phyloP scores from a whole-genome alignment of 2,797 vertebrate species.

The Rousettus madagascariensis region DNA sequence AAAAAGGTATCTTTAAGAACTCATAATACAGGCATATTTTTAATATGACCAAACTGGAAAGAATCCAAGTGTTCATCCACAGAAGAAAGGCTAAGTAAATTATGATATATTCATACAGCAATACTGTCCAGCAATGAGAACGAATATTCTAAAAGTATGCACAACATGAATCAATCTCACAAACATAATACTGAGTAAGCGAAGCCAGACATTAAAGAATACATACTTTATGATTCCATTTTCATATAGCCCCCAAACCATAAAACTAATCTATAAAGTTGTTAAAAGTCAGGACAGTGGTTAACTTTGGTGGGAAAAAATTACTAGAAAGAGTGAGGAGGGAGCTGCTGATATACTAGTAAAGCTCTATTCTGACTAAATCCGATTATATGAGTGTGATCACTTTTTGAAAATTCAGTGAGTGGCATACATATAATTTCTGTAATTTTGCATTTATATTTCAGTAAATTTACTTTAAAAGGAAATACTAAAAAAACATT shows the following conservation, averaged over 20 bases:
- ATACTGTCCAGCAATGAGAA: background rate
- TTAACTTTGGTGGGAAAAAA: background rate
- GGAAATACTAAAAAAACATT: background rate
- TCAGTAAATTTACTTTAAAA: background rate
- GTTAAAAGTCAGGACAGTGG: background rate
- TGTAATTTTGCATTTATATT: background rate
- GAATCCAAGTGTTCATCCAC: background rate
- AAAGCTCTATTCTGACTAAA: slow-evolving; percentile 14
- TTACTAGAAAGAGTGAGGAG: background rate
- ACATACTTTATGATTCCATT: background rate
- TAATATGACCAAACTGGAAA: background rate
- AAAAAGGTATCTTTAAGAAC: background rate
- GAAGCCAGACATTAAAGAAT: background rate
- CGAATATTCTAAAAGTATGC: background rate
- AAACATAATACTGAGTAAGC: background rate
- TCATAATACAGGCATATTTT: background rate
- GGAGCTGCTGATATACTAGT: background rate
- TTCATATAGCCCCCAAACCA: background rate
- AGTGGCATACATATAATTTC: background rate
- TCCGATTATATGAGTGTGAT: background rate
- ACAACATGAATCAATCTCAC: background rate
- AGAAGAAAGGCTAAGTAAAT: background rate
- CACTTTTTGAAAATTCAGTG: background rate
- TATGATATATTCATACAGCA: background rate
- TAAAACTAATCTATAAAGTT: background rate